A percentile compares a stretch with the other conserved stretches of the same genome.
Conservation (phyloP, 2,113 vertebrate genomes). For the Pteropus alecto region DNA sequence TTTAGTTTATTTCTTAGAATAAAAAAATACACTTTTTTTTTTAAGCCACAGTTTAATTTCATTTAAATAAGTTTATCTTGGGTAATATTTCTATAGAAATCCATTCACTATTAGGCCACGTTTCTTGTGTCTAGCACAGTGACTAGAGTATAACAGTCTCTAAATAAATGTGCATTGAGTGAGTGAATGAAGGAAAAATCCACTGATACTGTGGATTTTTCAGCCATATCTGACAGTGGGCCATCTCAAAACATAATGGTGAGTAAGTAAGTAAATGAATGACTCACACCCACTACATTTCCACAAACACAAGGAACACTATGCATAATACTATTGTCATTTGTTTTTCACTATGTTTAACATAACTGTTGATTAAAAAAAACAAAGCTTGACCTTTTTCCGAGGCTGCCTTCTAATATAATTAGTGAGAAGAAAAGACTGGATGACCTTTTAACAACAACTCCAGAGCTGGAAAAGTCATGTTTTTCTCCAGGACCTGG, state of each 20-base stretch:
- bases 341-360: not conserved
- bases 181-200: not conserved
- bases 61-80: not conserved
- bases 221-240: not conserved
- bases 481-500: not conserved
- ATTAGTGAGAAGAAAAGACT: conserved; percentile 2
- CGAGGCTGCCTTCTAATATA: not conserved
- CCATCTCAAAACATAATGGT: not conserved
- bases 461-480: not conserved
- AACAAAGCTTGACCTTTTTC: not conserved
- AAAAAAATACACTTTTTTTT: not conserved
- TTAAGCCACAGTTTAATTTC: not conserved
- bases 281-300: not conserved
- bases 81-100: not conserved
- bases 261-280: not conserved
- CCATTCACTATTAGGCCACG: not conserved
- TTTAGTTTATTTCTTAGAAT: not conserved
- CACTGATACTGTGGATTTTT: not conserved
- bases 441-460: not conserved
- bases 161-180: not conserved
- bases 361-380: not conserved
- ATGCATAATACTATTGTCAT: not conserved
- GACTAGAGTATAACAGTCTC: not conserved
- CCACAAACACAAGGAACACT: not conserved
- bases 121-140: not conserved